Evolutionary conservation across 1,140 invertebrate genomes (phyloP).

Genomic region (Anoplophora glabripennis): DNA sequence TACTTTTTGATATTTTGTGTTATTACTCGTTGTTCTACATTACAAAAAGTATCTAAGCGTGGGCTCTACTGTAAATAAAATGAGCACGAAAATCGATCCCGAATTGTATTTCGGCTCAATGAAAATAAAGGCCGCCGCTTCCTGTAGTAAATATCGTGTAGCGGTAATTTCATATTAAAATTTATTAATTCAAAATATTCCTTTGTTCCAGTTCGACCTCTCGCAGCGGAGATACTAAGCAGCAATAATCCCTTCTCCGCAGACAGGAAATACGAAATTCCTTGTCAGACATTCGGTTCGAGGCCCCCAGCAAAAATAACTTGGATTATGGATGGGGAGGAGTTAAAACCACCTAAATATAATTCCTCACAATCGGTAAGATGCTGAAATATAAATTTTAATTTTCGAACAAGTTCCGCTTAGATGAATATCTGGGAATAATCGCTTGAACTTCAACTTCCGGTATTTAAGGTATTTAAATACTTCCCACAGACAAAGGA

Average conservation of each 20-base stretch:
- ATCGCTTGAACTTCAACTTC: too few relatives aligned
- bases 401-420: too few relatives aligned
- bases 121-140: not conserved
- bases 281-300: constrained; percentile 76
- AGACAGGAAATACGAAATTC: constrained; percentile 71
- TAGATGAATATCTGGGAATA: too few relatives aligned
- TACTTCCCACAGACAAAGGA: too few relatives aligned
- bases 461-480: too few relatives aligned
- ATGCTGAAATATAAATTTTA: not conserved
- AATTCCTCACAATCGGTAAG: constrained; percentile 58
- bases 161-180: constrained; percentile 6
- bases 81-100: not conserved
- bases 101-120: not conserved
- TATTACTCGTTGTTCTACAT: too few relatives aligned
- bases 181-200: constrained; percentile 1
- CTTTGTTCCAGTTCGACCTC: constrained; percentile 68
- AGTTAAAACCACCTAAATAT: constrained; percentile 52
- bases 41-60: too few relatives aligned
- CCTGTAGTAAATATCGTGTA: not conserved
- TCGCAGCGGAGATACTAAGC: constrained; percentile 72
- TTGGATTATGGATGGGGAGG: constrained; percentile 76
- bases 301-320: constrained; percentile 73
- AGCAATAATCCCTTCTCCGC: constrained; percentile 78
- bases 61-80: not conserved
- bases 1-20: too few relatives aligned